Evolutionary conservation across 2,888 invertebrate species (phyloP), one percentile per base, ranked within the genome.

Genomic region (Apodemia duryi): DNA sequence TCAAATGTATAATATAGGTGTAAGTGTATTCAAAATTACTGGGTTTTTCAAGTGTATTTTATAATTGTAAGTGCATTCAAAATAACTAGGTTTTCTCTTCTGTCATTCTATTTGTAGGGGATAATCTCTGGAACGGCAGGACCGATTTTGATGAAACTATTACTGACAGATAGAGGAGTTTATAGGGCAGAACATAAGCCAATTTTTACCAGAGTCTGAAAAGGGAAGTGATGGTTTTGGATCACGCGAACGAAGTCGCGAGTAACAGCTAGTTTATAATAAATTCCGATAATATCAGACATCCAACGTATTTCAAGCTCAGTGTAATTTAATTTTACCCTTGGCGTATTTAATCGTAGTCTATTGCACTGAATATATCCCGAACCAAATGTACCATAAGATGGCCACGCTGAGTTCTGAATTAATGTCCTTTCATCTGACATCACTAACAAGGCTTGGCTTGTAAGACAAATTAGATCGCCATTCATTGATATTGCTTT

Each of bases 381-480:
- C 29, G 35, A 61, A 61, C 51, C 51, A 65, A 65, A 65, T 57
- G 64, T 60, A 65, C 66, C 64, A 66, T 62, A 64, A 60, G 64
- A 66, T 64, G 64, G 66, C 60, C 61, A 61, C 46, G 28, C 61
- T 61, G 64, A 61, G 61, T 52, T 32, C 46, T 65, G 54, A 63
- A 61, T 57, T 65, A 66, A 64, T 64, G 68, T 67, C 68, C 71
- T 70, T 72, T 72, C 70, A 71, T 67, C 63, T n/a, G 62, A 63
- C 57, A 32, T 32, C 57, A 29, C 63, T 54, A 54, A 69, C 65
- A 69, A 64, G 61, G 11, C 54, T 65, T 71, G 68, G 73, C 74
- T 69, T 81, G 82, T 82, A 78, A 81, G 80, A 79, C 80, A 82
- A 83, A 84, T 83, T 81, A 80, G 77, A 74, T 77, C 72, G 68